Evolutionary conservation across 2,113 vertebrate species (phyloP), one percentile per base, ranked within the genome.

Genomic region (Anguilla rostrata): DNA sequence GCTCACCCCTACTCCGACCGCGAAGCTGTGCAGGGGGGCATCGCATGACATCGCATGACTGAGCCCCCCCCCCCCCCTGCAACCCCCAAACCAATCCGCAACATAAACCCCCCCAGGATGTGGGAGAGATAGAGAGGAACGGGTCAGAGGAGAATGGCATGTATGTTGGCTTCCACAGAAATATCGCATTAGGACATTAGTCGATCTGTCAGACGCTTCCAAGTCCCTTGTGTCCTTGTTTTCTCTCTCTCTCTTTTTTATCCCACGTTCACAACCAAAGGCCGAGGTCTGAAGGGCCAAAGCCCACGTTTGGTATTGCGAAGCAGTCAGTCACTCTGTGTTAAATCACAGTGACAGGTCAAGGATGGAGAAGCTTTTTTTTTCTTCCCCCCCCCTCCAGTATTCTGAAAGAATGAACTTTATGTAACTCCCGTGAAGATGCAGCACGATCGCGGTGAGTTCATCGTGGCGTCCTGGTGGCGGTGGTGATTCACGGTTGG

Each of bases 341-440:
- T 95, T 94, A 94, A 91, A 93, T 86, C 91, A 93, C 90, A 91
- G 92, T 94, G 93, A 89, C 91, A 93, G 92, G 93, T 93, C 93
- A 94, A 92, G 92, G 89, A 92, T 91, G 49, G 94, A 95, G 89
- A 93, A 89, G 92, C 90, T 89, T 86, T 34, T 75, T 75, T 75
- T 88, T 89, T 90, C 90, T 86, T n/a, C n/a, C n/a, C 49, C 91
- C 34, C 43, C 43, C 89, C 82, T 88, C 86, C 88, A 89, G 86
- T 88, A 83, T 88, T 40, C 34, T 78, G 85, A 89, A 85, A 85
- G 85, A 89, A 87, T 86, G 84, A 87, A 87, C 66, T 90, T 90
- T 39, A 40, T 63, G 39, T 60, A 41, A 82, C 71, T 78, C 82
- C 20, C 90, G 92, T 87, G 92, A 92, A 92, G 91, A 90, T 89